A percentile compares a stretch with the other conserved stretches of the same genome.
Evolutionary conservation across 2,888 invertebrate genomes (phyloP).

Genomic region (Xylota segnis): DNA sequence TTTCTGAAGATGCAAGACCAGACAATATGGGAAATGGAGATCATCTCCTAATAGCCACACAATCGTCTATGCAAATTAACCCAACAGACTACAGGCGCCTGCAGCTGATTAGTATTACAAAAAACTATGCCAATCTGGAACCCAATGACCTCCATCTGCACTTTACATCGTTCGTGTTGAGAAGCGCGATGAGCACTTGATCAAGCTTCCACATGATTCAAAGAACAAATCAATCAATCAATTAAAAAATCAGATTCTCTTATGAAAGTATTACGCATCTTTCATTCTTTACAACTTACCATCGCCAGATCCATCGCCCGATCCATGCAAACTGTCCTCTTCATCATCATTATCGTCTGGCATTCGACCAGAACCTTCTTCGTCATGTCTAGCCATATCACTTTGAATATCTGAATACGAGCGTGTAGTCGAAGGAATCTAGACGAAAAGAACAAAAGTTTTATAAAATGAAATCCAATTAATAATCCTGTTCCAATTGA

Average conservation of each 20-base stretch:
- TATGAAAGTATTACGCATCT: background rate
- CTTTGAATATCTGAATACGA: slow-evolving; percentile 83
- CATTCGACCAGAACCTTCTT: slow-evolving; percentile 82
- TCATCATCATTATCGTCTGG: slow-evolving; percentile 82
- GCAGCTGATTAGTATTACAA: too few species aligned
- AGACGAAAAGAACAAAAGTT: slow-evolving; percentile 24
- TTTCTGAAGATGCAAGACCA: too few species aligned
- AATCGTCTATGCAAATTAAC: too few species aligned
- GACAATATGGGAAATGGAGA: too few species aligned
- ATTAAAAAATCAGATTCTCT: slow-evolving; percentile 57
- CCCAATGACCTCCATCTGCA: slow-evolving; percentile 33
- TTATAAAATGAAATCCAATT: slow-evolving; percentile 60
- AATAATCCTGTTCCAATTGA: slow-evolving; percentile 51
- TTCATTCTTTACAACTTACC: slow-evolving; percentile 78
- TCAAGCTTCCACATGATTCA: slow-evolving; percentile 43
- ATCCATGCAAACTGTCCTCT: slow-evolving; percentile 82
- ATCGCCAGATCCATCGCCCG: slow-evolving; percentile 83
- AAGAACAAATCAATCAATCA: slow-evolving; percentile 70
- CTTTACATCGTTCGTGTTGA: background rate
- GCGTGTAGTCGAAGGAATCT: slow-evolving; percentile 81
- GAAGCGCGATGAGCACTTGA: slow-evolving; percentile 28
- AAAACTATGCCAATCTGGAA: background rate
- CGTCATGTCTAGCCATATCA: slow-evolving; percentile 83
- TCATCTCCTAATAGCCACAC: too few species aligned
- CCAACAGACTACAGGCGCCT: too few species aligned